Evolutionary conservation across 2,113 vertebrate genomes (phyloP).

Genomic region (Leptocoma aspasia): DNA sequence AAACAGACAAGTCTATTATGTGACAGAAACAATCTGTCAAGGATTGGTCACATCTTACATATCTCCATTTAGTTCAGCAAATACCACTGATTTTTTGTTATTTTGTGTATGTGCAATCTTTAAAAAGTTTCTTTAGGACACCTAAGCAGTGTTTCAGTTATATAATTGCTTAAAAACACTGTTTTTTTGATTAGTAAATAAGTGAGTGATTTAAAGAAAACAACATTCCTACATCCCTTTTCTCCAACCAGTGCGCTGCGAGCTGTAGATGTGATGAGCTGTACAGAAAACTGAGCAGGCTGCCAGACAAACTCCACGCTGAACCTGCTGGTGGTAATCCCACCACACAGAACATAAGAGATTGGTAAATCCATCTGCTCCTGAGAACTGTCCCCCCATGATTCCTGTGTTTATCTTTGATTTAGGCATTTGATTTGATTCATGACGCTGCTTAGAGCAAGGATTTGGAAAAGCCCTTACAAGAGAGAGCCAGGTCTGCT

Average conservation of each 20-base stretch:
- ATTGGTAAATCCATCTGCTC: neutral
- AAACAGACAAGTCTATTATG: neutral
- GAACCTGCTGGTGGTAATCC: neutral
- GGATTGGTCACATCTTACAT: accelerated
- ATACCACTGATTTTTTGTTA: accelerated
- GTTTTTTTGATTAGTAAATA: neutral
- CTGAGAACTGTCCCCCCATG: neutral
- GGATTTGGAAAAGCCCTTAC: neutral
- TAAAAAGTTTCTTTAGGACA: neutral
- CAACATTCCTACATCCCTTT: neutral
- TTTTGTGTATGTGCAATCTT: neutral
- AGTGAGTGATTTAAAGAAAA: neutral
- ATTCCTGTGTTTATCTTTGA: neutral
- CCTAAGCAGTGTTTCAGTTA: neutral
- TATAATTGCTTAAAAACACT: neutral
- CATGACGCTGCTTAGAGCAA: neutral
- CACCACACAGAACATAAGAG: accelerated
- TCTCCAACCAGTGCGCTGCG: accelerated
- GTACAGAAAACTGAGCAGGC: neutral
- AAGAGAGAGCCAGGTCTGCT: neutral
- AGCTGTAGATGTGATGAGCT: neutral
- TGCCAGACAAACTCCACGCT: neutral
- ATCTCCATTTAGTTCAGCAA: neutral
- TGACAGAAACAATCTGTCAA: neutral
- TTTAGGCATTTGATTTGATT: neutral